phyloP scores from a whole-genome alignment of 2,113 vertebrate genomes.

The Prionailurus viverrinus region DNA sequence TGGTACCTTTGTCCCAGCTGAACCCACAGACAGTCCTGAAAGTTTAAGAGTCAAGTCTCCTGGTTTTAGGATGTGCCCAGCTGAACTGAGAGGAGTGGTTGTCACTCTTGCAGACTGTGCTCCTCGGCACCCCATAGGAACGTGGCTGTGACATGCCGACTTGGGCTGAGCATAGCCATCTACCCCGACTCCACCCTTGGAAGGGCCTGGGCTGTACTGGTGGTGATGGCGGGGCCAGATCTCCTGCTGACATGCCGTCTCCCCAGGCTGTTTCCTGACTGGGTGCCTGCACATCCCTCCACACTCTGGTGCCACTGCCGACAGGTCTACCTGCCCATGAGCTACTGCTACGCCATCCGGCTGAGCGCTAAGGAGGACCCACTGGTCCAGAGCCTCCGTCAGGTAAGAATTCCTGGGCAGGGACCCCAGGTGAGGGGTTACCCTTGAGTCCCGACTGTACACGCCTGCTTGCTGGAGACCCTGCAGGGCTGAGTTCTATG shows the following conservation, averaged over 20 bases:
- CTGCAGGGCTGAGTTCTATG: not conserved
- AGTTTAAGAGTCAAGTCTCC: fast-evolving
- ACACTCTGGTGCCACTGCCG: conserved; percentile 98
- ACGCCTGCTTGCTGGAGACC: fast-evolving
- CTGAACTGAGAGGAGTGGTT: not conserved
- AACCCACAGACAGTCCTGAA: not conserved
- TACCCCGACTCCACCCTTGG: fast-evolving
- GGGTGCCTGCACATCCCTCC: conserved; percentile 95
- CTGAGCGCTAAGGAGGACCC: conserved; percentile 91
- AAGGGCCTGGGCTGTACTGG: not conserved
- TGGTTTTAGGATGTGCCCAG: not conserved
- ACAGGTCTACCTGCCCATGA: conserved; percentile 98
- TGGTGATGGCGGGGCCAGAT: fast-evolving
- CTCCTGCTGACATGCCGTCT: not conserved
- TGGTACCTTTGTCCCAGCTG: not conserved
- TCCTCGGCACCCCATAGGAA: not conserved
- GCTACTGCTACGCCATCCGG: conserved; percentile 94
- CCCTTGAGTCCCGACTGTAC: fast-evolving
- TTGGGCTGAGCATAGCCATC: fast-evolving
- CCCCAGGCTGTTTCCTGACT: conserved; percentile 93
- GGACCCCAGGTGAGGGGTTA: not conserved
- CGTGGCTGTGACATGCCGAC: fast-evolving
- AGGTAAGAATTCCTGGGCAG: conserved; percentile 86
- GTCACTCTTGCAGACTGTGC: not conserved
- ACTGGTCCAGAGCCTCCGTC: conserved; percentile 93